Base-by-base conservation (phyloP, 2,797 vertebrate species). In the Channa striata region DNA sequence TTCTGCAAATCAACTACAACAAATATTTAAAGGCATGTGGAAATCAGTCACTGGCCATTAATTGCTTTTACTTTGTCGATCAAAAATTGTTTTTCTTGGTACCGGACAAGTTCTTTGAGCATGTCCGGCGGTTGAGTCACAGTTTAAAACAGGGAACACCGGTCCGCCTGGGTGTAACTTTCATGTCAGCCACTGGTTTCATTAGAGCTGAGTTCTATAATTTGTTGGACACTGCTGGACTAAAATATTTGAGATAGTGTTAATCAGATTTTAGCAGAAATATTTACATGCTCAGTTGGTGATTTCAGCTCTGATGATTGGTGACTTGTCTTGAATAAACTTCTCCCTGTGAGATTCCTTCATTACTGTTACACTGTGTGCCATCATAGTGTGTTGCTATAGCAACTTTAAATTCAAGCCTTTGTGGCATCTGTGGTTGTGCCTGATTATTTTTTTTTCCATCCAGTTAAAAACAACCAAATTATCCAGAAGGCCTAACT, bases 391-490 rank as follows among this genome's bases (percentile, higher is more conserved):
- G 54, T 44, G 62, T 59, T 72, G 66, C 49, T 30, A 49, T 19
- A 61, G 59, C 13, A 23, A 20, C 47, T 33, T 63, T 23, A 37
- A 50, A 48, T 21, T 37, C 44, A 53, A 59, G 49, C 43, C 43
- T 68, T 68, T 59, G 4, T 30, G 25, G 25, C 25, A 4, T 30
- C 6, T 30, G 25, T 30, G 53, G 13, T 44, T 14, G 42, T 36
- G n/a, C n/a, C n/a, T n/a, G 25, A 53, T 34, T 67, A 52, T 52
- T 44, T 62, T 71, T 70, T 42, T 61, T 53, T 63, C 33, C 25
- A 61, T 48, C 14, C 42, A 21, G 30, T 4, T 50, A 36, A 21
- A 68, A 68, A 8, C 36, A 8, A 4, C 23, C 52, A n/a, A 44
- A 67, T 1, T 36, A 8, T 36, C 36, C 11, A 2, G 10, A 36